These are phyloP conservation scores for Siphamia tubifer DNA, from an alignment of 2,113 vertebrate genomes.

Conservation along the genomic window DNA sequence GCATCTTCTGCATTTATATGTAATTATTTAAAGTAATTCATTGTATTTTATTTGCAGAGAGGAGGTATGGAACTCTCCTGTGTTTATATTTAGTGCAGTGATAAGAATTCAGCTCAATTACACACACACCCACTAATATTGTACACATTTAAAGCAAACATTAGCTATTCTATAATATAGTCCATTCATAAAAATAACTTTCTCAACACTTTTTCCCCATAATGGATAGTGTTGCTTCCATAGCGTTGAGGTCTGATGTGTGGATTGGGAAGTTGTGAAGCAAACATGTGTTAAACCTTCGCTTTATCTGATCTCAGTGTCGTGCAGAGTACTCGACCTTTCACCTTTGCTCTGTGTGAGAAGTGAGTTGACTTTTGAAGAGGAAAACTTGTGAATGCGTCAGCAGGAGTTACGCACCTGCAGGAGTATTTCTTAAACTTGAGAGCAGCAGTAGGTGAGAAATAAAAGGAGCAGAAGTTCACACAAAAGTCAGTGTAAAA, in stretches of 20 bases:
- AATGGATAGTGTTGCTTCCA: too few species aligned
- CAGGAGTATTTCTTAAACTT: too few species aligned
- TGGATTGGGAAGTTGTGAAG: background rate
- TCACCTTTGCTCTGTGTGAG: constrained; percentile 17
- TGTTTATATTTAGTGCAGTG: background rate
- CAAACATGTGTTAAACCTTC: background rate
- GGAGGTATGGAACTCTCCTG: background rate
- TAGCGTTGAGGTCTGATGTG: background rate
- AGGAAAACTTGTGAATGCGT: background rate
- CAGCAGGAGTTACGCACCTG: too few species aligned
- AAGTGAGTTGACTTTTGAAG: background rate
- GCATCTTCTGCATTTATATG: constrained; percentile 8
- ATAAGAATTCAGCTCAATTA: too few species aligned
- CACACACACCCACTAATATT: too few species aligned
- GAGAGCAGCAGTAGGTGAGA: background rate
- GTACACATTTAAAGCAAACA: too few species aligned
- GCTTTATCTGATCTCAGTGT: constrained; percentile 4
- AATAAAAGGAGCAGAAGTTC: background rate
- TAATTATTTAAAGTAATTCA: constrained; percentile 19
- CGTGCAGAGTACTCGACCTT: constrained; percentile 21
- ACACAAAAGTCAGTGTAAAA: too few species aligned
- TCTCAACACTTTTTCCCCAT: background rate
- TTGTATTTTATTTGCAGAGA: constrained; percentile 1
- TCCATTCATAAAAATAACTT: too few species aligned
- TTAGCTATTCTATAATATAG: too few species aligned